phyloP scores from a whole-genome alignment of 2,888 invertebrate species.

The Embidobia sp. region DNA sequence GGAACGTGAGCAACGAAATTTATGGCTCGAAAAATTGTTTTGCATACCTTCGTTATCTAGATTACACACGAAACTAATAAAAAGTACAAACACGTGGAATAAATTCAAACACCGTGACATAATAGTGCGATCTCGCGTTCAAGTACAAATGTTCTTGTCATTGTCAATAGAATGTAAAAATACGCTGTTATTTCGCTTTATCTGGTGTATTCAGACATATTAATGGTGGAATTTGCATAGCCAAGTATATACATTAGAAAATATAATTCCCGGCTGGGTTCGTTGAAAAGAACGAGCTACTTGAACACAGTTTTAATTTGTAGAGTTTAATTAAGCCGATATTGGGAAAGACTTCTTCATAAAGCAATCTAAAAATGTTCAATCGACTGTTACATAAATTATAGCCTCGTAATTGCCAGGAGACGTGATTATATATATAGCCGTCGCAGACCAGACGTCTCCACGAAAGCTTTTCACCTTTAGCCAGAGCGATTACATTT shows the following conservation, averaged over 20 bases:
- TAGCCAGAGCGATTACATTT: slow-evolving; percentile 40
- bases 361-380: slow-evolving; percentile 34
- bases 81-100: slow-evolving; percentile 34
- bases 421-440: slow-evolving; percentile 39
- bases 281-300: slow-evolving; percentile 3
- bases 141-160: slow-evolving; percentile 38
- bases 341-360: slow-evolving; percentile 31
- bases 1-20: not conserved
- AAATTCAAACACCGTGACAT: slow-evolving; percentile 18
- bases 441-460: slow-evolving; percentile 23
- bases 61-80: slow-evolving; percentile 40
- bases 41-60: slow-evolving; percentile 30
- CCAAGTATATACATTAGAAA: slow-evolving; percentile 2
- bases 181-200: slow-evolving; percentile 18
- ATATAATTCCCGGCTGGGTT: not conserved
- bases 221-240: slow-evolving; percentile 34
- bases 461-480: slow-evolving; percentile 34
- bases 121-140: slow-evolving; percentile 15
- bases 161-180: slow-evolving; percentile 33
- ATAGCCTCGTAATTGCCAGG: slow-evolving; percentile 24
- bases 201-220: slow-evolving; percentile 4
- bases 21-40: slow-evolving; percentile 11
- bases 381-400: slow-evolving; percentile 43
- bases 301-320: slow-evolving; percentile 21
- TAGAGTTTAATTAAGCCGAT: slow-evolving; percentile 37